Conservation (phyloP, 2,888 invertebrate genomes). For the Dicycla oo region DNA sequence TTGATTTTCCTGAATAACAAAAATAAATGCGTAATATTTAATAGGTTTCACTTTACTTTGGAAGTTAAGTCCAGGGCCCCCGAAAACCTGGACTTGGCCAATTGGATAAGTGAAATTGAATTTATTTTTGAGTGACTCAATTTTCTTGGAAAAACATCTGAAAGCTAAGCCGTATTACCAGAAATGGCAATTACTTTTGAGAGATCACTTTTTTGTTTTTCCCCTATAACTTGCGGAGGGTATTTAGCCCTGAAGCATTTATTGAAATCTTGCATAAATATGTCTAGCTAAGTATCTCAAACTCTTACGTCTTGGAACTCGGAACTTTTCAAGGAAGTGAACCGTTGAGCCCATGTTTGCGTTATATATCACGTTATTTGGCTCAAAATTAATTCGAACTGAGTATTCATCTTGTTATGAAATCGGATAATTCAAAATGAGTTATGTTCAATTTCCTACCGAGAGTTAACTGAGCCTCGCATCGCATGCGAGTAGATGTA, state of each 20-base stretch:
- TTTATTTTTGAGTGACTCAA: conserved; percentile 57
- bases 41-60: conserved; percentile 18
- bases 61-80: conserved; percentile 3
- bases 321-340: conserved; percentile 36
- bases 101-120: conserved; percentile 58
- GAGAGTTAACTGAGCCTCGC: conserved; percentile 58
- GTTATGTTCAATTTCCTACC: conserved; percentile 70
- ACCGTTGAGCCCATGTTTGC: conserved; percentile 45
- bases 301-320: conserved; percentile 13
- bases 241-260: conserved; percentile 36
- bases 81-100: conserved; percentile 28
- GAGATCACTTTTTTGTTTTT: conserved; percentile 48
- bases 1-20: neutral
- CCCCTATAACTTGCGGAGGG: conserved; percentile 25
- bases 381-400: conserved; percentile 59
- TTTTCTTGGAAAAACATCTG: conserved; percentile 53
- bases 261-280: conserved; percentile 44
- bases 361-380: conserved; percentile 47
- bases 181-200: conserved; percentile 59
- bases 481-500: conserved; percentile 59
- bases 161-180: conserved; percentile 58
- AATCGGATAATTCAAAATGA: conserved; percentile 69
- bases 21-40: neutral
- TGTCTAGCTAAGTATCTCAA: conserved; percentile 24
- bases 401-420: conserved; percentile 63